Base-by-base conservation (phyloP, 2,888 invertebrate species). In the Drosophila recens region DNA sequence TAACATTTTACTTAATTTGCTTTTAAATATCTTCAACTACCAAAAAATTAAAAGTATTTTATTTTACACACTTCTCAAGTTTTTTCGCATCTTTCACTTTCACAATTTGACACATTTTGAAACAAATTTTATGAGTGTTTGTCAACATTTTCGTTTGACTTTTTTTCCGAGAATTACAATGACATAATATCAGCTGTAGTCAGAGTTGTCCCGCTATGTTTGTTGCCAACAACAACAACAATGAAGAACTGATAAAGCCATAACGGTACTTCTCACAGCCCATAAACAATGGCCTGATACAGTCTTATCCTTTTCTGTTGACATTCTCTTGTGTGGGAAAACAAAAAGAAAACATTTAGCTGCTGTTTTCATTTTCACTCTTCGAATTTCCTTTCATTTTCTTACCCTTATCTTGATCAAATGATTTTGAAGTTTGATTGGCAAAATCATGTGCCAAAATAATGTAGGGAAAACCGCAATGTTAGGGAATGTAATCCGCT, bases 251-350 rank as follows among this genome's bases (percentile, higher is more conserved):
- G 66, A 79, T 75, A 75, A 81, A 65, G 67, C 38, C 76, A 73
- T 80, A 80, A 80, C 67, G 79, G 82, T 70, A 82, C 79, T 66
- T 72, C 68, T 74, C 62, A 63, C 80, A 74, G 75, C 42, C 66
- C 74, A 61, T 66, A 71, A 74, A 79, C 69, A 72, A 74, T 64
- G 66, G 17, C 48, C 52, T 30, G 34, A 62, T 36, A 59, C 61
- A 56, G 38, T 69, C 75, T 67, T 62, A 67, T 72, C 75, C 66
- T 66, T 65, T 15, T 63, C 56, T 73, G 68, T 56, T 75, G 67
- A 81, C 69, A 73, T 36, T 63, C 34, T 73, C 56, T 43, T 68
- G 46, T 59, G 59, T 75, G 75, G 71, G 71, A 62, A 67, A 66
- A 61, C 62, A 65, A 52, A 66, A 57, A 67, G 36, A 53, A 75